Evolutionary conservation across 2,888 invertebrate species (phyloP).

Genomic region (Crepidodera aurea): DNA sequence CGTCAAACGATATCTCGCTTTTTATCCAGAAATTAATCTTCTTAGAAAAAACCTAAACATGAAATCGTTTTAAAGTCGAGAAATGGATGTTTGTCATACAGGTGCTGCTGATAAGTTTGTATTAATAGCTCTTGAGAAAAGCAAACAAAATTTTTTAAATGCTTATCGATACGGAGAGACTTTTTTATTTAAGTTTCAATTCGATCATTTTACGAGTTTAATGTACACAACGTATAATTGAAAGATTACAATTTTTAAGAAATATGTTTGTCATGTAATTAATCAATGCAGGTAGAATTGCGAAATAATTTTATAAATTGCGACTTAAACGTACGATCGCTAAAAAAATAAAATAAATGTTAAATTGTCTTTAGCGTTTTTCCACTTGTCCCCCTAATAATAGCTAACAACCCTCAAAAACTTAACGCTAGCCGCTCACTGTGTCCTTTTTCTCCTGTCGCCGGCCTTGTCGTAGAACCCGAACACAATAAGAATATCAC

Average conservation of each 20-base stretch:
- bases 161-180: constrained; percentile 29
- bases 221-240: constrained; percentile 27
- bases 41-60: not conserved
- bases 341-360: no score
- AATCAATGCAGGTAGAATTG: constrained; percentile 1
- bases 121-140: constrained; percentile 42
- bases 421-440: no score
- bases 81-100: constrained; percentile 35
- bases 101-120: constrained; percentile 36
- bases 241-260: constrained; percentile 17
- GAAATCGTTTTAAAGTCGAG: constrained; percentile 1
- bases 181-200: constrained; percentile 34
- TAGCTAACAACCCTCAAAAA: no score
- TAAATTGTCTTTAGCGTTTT: no score
- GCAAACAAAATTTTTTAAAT: constrained; percentile 36
- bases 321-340: no score
- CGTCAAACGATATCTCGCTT: no score
- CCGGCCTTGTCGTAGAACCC: no score
- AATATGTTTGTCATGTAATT: not conserved
- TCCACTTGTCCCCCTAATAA: no score
- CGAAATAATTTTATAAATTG: not conserved
- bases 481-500: no score
- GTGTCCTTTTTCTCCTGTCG: no score
- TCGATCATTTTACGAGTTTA: constrained; percentile 18
- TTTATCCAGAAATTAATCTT: no score